phyloP scores from a whole-genome alignment of 2,113 vertebrate genomes.

The Sturnus vulgaris region DNA sequence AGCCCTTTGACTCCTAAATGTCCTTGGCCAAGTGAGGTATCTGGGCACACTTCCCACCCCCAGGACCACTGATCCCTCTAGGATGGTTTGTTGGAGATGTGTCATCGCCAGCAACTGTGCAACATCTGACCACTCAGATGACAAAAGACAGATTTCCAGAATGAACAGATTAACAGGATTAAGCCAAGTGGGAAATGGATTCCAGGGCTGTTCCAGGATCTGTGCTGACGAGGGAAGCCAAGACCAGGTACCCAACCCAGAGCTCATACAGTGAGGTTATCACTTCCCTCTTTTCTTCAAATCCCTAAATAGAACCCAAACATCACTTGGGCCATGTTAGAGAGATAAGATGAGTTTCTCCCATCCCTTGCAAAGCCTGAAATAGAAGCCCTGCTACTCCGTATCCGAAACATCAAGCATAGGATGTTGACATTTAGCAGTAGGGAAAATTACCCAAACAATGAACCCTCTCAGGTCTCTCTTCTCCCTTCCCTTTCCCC shows the following conservation, averaged over 20 bases:
- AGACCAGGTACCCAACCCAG: not conserved
- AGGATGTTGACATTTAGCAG: slow-evolving; percentile 15
- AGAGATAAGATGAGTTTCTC: slow-evolving; percentile 40
- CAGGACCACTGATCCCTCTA: not conserved
- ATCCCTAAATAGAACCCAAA: slow-evolving; percentile 49
- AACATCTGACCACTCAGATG: not conserved
- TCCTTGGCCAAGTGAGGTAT: slow-evolving; percentile 6
- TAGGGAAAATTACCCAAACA: not conserved
- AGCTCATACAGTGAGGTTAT: not conserved
- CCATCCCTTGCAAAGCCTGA: slow-evolving; percentile 16
- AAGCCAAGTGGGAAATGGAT: slow-evolving; percentile 54
- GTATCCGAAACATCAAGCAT: not conserved
- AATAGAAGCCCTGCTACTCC: slow-evolving; percentile 9
- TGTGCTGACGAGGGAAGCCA: not conserved
- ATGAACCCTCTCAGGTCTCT: slow-evolving; percentile 1
- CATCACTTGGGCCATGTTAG: not conserved
- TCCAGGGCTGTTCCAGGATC: slow-evolving; percentile 25
- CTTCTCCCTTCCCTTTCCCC: not conserved
- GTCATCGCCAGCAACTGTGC: slow-evolving; percentile 17
- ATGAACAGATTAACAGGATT: slow-evolving; percentile 3
- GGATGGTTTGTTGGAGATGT: not conserved
- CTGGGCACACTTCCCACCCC: not conserved
- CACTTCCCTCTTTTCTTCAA: slow-evolving; percentile 37
- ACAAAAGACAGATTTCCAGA: slow-evolving; percentile 50
- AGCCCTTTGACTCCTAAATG: not conserved